phyloP scores from a whole-genome alignment of 92 coral and sea anemone genomes.

The Palythoa caribaeorum region DNA sequence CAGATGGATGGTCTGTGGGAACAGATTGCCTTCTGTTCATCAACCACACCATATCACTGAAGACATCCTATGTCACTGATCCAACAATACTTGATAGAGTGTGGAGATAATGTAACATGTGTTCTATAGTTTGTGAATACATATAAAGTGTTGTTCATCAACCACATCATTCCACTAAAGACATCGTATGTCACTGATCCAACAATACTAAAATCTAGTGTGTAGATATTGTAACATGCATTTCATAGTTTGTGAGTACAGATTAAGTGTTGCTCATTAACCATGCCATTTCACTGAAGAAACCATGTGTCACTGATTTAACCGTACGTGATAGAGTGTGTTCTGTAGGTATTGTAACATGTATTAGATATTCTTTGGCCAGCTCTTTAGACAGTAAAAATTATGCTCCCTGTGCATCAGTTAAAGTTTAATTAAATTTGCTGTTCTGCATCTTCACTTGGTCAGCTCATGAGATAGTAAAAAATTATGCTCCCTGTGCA shows the following conservation, averaged over 20 bases:
- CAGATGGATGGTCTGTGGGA: conserved; percentile 64
- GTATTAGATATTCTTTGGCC: conserved; percentile 35
- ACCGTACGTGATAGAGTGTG: neutral
- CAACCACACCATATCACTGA: conserved; percentile 64
- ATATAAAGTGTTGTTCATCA: too few species aligned
- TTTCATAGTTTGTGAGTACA: conserved; percentile 43
- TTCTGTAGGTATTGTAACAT: conserved; percentile 49
- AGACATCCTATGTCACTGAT: conserved; percentile 69
- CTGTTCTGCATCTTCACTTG: too few species aligned
- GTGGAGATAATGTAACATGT: too few species aligned
- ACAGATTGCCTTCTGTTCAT: conserved; percentile 72
- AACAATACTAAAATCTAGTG: neutral
- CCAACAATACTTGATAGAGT: conserved; percentile 27
- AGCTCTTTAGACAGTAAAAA: neutral
- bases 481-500: too few species aligned
- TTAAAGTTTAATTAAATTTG: neutral
- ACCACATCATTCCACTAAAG: too few species aligned
- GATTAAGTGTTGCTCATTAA: conserved; percentile 53
- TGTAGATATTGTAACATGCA: conserved; percentile 13
- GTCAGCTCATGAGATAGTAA: neutral
- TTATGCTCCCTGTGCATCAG: too few species aligned
- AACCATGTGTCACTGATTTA: conserved; percentile 56
- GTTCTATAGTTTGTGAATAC: too few species aligned
- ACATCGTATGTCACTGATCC: too few species aligned
- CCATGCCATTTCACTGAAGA: conserved; percentile 62